Conservation (phyloP, 2,113 vertebrate genomes). For the Dolichotis patagonum region DNA sequence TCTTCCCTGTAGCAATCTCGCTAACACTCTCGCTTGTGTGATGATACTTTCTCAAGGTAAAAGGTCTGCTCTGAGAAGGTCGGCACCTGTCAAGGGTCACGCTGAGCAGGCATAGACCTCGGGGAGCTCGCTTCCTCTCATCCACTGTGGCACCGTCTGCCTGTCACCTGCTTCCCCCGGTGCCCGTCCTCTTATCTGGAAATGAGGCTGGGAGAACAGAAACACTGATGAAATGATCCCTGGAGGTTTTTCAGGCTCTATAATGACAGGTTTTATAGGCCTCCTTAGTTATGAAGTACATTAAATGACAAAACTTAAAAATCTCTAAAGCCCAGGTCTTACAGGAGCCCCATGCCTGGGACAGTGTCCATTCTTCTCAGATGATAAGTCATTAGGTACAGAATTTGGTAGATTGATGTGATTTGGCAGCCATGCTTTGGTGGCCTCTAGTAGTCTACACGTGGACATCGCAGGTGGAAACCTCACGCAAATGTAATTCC, state of each 20-base stretch:
- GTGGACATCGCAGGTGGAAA: neutral
- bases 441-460: neutral
- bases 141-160: neutral
- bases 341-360: neutral
- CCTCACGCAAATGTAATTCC: neutral
- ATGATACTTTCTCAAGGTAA: neutral
- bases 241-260: neutral
- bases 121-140: neutral
- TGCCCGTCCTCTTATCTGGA: neutral
- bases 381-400: neutral
- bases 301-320: neutral
- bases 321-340: neutral
- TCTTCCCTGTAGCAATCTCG: neutral
- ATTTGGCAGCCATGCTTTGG: neutral
- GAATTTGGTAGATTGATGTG: neutral
- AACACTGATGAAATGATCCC: neutral
- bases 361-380: slow-evolving; percentile 14
- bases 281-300: slow-evolving; percentile 3
- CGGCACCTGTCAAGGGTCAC: neutral
- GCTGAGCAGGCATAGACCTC: neutral
- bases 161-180: neutral
- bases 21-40: neutral
- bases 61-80: neutral
- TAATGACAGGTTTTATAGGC: neutral
- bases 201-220: neutral